Evolutionary conservation across 2,888 invertebrate genomes (phyloP), one percentile per base, ranked within the genome.

Genomic region (Leptothorax acervorum): DNA sequence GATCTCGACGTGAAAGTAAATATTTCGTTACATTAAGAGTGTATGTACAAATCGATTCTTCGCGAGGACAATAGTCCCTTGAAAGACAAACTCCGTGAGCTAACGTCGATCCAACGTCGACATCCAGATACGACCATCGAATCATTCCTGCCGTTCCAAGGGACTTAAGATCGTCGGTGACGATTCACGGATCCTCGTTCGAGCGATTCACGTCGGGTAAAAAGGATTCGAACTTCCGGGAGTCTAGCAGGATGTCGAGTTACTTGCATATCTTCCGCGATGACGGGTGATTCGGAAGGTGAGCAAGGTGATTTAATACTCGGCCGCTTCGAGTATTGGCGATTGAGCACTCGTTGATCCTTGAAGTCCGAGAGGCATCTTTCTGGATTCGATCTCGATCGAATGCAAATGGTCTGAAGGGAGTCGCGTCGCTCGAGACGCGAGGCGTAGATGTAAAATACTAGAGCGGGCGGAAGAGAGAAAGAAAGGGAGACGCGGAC

Each of bases 361-460:
- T 66, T 12, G 55, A 60, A 76, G 28, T 39, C 53, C n/a, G 76
- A 76, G n/a, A 28, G 28, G 6, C 39, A 18, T 45, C 53, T 70
- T 70, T 45, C 48, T n/a, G 35, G 35, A 70, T 62, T 75, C 60
- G 74, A 31, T 42, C 57, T 45, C 45, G 71, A 70, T 53, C 71
- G 78, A 39, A 23, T 23, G 23, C 23, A 3, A 45, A 48, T 18
- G 63, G 4, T 18, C 15, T 51, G 79, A 39, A 71, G 18, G 31
- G 35, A 35, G 45, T 5, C 23, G 71, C 35, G 71, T n/a, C 57
- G 71, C 45, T 74, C 31, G 63, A 75, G n/a, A 63, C 45, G 15
- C 42, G 45, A 82, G 39, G 11, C 82, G 83, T 85, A 85, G 85
- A 85, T 85, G 82, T 55, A 81, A 48, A 81, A 45, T 66, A 66